Conservation (phyloP, 64 coral and sea anemone genomes). For the Actinia tenebrosa region DNA sequence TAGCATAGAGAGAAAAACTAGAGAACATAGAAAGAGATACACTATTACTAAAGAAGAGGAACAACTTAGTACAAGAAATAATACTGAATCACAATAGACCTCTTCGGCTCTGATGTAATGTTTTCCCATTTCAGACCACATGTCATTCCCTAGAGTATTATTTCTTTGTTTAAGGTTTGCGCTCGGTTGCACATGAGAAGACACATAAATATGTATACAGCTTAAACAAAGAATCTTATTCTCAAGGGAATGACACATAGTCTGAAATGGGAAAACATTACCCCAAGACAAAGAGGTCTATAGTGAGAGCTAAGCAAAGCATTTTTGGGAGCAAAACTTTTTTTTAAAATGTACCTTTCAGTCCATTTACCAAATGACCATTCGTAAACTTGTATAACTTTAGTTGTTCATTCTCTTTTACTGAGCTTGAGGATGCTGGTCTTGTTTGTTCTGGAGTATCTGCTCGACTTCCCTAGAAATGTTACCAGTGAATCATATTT, state of each 20-base stretch:
- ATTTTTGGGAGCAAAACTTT: not conserved
- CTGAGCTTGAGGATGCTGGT: conserved; percentile 62
- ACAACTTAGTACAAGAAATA: not conserved
- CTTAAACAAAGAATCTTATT: too few species aligned
- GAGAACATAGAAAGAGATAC: too few species aligned
- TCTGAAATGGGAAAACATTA: not conserved
- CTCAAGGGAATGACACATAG: too few species aligned
- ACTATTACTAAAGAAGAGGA: not conserved
- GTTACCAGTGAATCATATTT: not conserved
- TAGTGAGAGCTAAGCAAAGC: not conserved
- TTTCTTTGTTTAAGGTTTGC: too few species aligned
- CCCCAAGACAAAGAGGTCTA: too few species aligned
- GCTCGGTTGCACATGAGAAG: too few species aligned
- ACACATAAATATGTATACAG: too few species aligned
- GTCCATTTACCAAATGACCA: conserved; percentile 39
- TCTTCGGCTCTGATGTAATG: too few species aligned
- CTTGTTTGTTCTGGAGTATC: conserved; percentile 37
- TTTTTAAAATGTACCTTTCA: not conserved
- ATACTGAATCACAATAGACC: too few species aligned
- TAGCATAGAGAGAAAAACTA: too few species aligned
- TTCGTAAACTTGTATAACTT: conserved; percentile 27
- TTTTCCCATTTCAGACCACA: too few species aligned
- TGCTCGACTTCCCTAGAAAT: conserved; percentile 36
- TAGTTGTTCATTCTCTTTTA: conserved; percentile 25
- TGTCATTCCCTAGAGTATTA: too few species aligned